phyloP scores from a whole-genome alignment of 2,113 vertebrate genomes.

The Pithys albifrons region DNA sequence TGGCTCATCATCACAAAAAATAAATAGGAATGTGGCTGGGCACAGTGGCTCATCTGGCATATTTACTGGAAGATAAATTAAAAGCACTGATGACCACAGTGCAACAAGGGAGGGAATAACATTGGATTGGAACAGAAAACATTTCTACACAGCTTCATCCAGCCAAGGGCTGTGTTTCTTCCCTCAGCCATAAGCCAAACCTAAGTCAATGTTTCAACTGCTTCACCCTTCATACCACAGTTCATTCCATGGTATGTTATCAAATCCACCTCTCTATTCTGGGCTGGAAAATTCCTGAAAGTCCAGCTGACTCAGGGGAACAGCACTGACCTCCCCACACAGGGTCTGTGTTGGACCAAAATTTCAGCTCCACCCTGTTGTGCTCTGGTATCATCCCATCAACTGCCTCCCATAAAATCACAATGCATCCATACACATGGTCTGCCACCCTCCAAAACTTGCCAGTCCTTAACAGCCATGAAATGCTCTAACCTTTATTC shows the following conservation, averaged over 20 bases:
- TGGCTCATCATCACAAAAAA: background rate
- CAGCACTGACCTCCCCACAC: background rate
- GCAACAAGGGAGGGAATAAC: background rate
- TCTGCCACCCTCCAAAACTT: background rate
- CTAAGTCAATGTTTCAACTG: background rate
- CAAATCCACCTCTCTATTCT: background rate
- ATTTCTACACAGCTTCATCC: background rate
- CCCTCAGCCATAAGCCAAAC: background rate
- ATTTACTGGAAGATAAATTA: background rate
- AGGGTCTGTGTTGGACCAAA: background rate
- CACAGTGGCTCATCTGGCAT: background rate
- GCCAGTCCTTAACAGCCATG: background rate
- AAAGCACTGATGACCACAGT: background rate
- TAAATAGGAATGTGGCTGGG: too few species aligned
- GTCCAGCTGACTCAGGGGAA: background rate
- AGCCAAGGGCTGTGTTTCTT: background rate
- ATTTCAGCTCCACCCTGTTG: background rate
- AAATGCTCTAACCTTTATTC: background rate
- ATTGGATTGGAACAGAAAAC: background rate
- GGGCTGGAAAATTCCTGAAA: background rate
- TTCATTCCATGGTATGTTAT: background rate
- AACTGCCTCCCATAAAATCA: background rate
- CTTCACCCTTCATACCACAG: background rate
- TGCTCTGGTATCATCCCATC: background rate
- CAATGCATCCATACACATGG: rapidly evolving